Evolutionary conservation across 2,113 vertebrate species (phyloP), one percentile per base, ranked within the genome.

Genomic region (Monarcha castaneiventris): DNA sequence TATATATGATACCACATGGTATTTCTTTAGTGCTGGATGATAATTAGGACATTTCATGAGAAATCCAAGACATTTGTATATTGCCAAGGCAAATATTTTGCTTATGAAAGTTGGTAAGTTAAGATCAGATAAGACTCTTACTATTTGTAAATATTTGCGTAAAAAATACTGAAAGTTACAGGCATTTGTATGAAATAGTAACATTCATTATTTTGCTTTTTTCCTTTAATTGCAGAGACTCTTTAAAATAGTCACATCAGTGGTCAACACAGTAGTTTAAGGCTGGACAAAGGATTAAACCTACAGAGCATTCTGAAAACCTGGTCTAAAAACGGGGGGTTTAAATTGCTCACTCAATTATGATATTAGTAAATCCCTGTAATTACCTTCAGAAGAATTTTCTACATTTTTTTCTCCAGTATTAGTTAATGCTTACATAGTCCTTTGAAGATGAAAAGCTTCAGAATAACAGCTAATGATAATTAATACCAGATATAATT

Each of bases 401-500:
- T 59, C 58, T 68, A 39, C 6, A 33, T 26, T 41, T 91, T 82
- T 37, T 37, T 1, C 52, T 43, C 43, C 41, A 52, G 26, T 76
- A 64, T 77, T 84, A 88, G 26, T 46, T 80, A 80, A 75, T 89
- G 29, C 46, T 96, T 84, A 85, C 7, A 44, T 6, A 80, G 81
- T 35, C 41, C 39, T 84, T 63, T 93, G 92, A 93, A 85, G 74
- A 93, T 29, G 21, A 87, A 94, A 94, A 80, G 27, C 37, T 93
- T 81, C 39, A 92, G 54, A 84, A 30, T 37, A 85, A 58, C 20
- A 91, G 33, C 26, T 87, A 79, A 68, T 64, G 87, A 67, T 46
- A 85, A 84, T 87, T 92, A 88, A 83, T 71, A 63, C 30, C 71
- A 56, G 58, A 58, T 77, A 32, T 54, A 95, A 89, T 87, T 78